Conservation (phyloP, 2,888 invertebrate species). For the Ichneumon xanthorius region DNA sequence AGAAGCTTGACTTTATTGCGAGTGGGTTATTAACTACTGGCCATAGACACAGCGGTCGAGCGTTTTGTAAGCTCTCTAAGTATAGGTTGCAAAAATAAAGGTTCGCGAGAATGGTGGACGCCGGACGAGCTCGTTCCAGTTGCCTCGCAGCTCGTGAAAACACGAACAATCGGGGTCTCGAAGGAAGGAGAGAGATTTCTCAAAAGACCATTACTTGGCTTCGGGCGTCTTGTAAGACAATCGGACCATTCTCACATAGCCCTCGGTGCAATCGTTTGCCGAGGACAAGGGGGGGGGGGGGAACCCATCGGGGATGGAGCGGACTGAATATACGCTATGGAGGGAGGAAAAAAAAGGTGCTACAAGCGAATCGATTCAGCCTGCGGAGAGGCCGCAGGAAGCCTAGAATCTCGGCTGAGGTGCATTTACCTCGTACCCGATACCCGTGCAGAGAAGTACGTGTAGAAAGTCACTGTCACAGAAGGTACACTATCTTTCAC, state of each 20-base stretch:
- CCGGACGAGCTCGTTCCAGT: conserved; percentile 15
- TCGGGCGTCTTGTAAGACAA: conserved; percentile 40
- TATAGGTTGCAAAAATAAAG: conserved; percentile 28
- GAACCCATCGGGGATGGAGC: conserved; percentile 4
- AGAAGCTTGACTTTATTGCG: conserved; percentile 14
- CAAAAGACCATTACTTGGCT: conserved; percentile 49
- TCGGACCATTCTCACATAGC: conserved; percentile 41
- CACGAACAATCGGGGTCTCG: conserved; percentile 26
- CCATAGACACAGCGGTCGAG: neutral
- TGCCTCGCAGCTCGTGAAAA: conserved; percentile 24
- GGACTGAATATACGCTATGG: conserved; percentile 19
- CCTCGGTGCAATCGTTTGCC: conserved; percentile 35
- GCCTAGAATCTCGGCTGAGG: neutral
- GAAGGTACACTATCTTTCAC: neutral
- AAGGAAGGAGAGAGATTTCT: conserved; percentile 45
- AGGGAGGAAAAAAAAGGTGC: conserved; percentile 10
- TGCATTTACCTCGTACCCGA: neutral
- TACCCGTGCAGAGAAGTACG: neutral
- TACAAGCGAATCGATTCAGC: conserved; percentile 13
- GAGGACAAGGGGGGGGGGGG: conserved; percentile 11
- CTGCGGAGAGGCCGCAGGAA: neutral
- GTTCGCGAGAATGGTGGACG: conserved; percentile 20
- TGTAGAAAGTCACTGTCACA: conserved; percentile 19
- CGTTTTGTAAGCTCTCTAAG: conserved; percentile 28
- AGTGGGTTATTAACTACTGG: conserved; percentile 36